These are phyloP conservation scores for Pollenia griseotomentosa DNA, from an alignment of 2,888 invertebrate species.

Conservation along the genomic window DNA sequence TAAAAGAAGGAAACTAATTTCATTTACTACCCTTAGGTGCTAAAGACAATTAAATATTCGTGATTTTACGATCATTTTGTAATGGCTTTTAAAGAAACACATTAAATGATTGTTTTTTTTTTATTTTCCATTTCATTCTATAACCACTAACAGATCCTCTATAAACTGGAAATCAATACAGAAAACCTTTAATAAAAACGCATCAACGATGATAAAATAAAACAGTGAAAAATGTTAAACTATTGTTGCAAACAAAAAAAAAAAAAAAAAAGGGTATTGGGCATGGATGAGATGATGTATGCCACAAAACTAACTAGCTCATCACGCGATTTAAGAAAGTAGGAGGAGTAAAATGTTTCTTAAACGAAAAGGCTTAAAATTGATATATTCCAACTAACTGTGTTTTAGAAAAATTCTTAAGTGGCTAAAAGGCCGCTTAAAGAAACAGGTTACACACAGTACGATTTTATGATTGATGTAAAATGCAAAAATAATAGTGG, in stretches of 20 bases:
- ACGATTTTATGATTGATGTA: conserved; percentile 70
- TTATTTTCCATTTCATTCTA: conserved; percentile 27
- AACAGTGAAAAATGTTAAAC: conserved; percentile 25
- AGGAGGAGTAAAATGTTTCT: conserved; percentile 56
- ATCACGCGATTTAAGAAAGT: conserved; percentile 71
- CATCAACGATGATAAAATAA: conserved; percentile 53
- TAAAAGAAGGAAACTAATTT: conserved; percentile 63
- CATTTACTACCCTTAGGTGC: conserved; percentile 83
- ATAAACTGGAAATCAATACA: conserved; percentile 57
- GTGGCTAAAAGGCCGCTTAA: conserved; percentile 54
- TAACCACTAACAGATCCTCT: conserved; percentile 55
- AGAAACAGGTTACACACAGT: conserved; percentile 80
- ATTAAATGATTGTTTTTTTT: conserved; percentile 60
- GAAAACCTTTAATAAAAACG: conserved; percentile 59
- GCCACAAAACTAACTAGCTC: conserved; percentile 66
- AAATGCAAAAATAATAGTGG: conserved; percentile 70
- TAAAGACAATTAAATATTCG: conserved; percentile 85
- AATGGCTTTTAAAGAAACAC: conserved; percentile 75
- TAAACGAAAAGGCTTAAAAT: conserved; percentile 30
- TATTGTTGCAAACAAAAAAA: neutral
- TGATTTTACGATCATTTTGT: conserved; percentile 84
- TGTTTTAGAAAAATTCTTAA: conserved; percentile 37
- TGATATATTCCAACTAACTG: conserved; percentile 60
- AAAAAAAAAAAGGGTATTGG: conserved; percentile 42
- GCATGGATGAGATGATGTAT: conserved; percentile 45